Evolutionary conservation across 2,113 vertebrate species (phyloP).

Genomic region (Thunnus thynnus): DNA sequence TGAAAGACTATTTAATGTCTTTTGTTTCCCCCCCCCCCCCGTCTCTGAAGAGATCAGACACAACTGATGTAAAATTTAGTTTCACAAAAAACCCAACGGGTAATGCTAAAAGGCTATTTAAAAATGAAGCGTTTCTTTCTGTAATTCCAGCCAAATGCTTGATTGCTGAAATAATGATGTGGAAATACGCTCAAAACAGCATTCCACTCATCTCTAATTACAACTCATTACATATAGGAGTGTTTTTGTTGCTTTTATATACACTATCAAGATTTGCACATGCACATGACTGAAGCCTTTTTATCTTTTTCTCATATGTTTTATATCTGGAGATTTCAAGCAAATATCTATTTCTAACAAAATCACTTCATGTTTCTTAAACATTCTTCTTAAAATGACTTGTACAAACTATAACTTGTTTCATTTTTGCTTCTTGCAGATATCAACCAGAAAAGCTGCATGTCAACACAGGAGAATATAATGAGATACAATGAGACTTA

Average conservation of each 20-base stretch:
- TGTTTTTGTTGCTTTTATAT: neutral
- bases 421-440: slow-evolving; percentile 21
- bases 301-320: slow-evolving; percentile 6
- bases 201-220: slow-evolving; percentile 54
- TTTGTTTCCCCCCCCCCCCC: slow-evolving; percentile 34
- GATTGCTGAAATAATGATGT: slow-evolving; percentile 81
- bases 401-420: slow-evolving; percentile 17
- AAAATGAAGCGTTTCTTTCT: slow-evolving; percentile 78
- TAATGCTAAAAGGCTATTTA: slow-evolving; percentile 74
- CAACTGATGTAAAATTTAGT: slow-evolving; percentile 76
- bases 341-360: slow-evolving; percentile 23
- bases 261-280: neutral
- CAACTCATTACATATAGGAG: slow-evolving; percentile 15
- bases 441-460: slow-evolving; percentile 12
- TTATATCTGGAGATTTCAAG: slow-evolving; percentile 33
- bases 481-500: neutral
- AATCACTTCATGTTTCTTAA: slow-evolving; percentile 14
- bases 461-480: neutral
- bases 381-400: slow-evolving; percentile 8
- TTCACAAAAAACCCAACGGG: slow-evolving; percentile 65
- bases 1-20: slow-evolving; percentile 63
- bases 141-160: slow-evolving; percentile 77
- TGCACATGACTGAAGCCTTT: neutral
- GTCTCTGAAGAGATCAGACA: slow-evolving; percentile 65
- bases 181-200: slow-evolving; percentile 67